Evolutionary conservation across 2,888 invertebrate genomes (phyloP).

Genomic region (Ptilodon capucinus): DNA sequence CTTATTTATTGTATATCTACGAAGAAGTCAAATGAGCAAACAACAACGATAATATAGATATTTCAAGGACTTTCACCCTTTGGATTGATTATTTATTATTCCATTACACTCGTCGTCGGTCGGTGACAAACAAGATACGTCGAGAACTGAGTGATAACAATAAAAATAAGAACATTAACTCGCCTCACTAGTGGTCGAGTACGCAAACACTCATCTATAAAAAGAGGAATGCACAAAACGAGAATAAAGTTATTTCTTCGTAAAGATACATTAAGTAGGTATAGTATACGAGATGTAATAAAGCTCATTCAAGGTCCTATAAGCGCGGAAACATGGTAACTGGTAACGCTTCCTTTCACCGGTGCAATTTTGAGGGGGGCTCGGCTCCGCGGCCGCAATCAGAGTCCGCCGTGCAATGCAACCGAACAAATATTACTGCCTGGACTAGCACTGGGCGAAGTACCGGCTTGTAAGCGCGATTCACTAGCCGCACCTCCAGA

Average conservation of each 20-base stretch:
- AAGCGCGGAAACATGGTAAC: constrained; percentile 55
- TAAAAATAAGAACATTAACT: constrained; percentile 31
- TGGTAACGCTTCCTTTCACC: constrained; percentile 61
- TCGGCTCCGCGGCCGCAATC: constrained; percentile 44
- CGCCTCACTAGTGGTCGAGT: constrained; percentile 21
- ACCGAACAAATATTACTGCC: constrained; percentile 18
- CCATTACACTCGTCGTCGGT: constrained; percentile 21
- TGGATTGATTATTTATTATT: constrained; percentile 23
- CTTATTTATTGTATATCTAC: neutral
- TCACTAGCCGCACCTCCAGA: constrained; percentile 24
- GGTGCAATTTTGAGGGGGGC: constrained; percentile 45
- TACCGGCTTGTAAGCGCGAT: constrained; percentile 1
- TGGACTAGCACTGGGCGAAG: constrained; percentile 8
- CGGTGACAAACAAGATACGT: constrained; percentile 38
- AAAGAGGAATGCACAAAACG: constrained; percentile 22
- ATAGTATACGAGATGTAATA: constrained; percentile 35
- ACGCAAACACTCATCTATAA: constrained; percentile 11
- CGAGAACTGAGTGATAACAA: constrained; percentile 22
- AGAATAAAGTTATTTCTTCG: constrained; percentile 6
- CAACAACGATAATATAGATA: constrained; percentile 34
- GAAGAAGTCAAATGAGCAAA: constrained; percentile 19
- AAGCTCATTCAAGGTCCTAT: constrained; percentile 51
- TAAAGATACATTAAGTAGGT: constrained; percentile 16
- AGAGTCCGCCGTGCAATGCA: constrained; percentile 41
- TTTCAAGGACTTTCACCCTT: constrained; percentile 38